phyloP scores from a whole-genome alignment of 2,888 invertebrate genomes.

The Tanypteryx hageni region DNA sequence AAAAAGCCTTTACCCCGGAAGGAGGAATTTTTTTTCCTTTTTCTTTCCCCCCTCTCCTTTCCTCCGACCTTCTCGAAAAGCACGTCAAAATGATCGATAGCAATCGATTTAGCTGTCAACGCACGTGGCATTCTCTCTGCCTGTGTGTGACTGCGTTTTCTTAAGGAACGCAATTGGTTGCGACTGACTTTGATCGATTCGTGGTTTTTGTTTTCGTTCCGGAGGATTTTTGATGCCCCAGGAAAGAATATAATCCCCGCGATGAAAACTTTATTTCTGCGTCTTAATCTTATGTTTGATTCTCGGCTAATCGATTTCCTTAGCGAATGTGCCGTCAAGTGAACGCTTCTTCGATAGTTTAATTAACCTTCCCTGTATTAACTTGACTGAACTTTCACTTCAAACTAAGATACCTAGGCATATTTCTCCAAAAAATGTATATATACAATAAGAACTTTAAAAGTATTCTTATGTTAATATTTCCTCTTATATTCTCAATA shows the following conservation, averaged over 20 bases:
- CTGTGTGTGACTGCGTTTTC: not conserved
- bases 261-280: not conserved
- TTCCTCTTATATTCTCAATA: no score
- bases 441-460: no score
- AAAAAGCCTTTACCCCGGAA: not conserved
- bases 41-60: not conserved
- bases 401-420: no score
- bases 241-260: not conserved
- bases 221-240: constrained; percentile 2
- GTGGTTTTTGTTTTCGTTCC: not conserved
- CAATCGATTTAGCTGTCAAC: constrained; percentile 31
- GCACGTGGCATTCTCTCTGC: constrained; percentile 10
- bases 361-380: no score
- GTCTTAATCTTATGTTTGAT: not conserved
- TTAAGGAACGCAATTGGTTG: constrained; percentile 8
- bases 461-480: no score
- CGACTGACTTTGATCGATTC: constrained; percentile 59
- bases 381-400: no score
- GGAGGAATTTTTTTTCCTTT: not conserved
- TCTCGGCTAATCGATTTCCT: not conserved
- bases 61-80: not conserved
- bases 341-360: no score
- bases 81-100: constrained; percentile 34
- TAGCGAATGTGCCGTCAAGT: no score
- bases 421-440: no score